A percentile compares a stretch with the other conserved stretches of the same genome.
Evolutionary conservation across 2,888 invertebrate genomes (phyloP).

Genomic region (Leucophenga montana): DNA sequence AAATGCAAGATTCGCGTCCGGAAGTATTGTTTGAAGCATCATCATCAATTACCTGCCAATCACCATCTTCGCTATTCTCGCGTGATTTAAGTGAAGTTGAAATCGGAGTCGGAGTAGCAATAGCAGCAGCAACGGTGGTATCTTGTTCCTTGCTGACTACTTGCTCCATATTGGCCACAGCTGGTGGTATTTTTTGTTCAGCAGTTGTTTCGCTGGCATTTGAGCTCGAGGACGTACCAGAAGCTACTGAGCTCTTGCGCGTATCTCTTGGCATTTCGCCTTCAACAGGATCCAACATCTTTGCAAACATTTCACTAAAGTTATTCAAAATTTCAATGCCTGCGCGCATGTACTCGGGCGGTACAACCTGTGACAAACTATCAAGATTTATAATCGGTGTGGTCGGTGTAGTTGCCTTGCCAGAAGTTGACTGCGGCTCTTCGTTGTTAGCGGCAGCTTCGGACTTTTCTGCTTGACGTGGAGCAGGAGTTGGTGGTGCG

Average conservation of each 20-base stretch:
- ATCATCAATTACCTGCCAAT: constrained; percentile 70
- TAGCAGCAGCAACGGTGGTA: not conserved
- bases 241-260: constrained; percentile 29
- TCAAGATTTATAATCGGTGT: constrained; percentile 54
- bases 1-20: constrained; percentile 19
- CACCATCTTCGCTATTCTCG: constrained; percentile 55
- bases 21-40: not conserved
- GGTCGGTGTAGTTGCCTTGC: constrained; percentile 17
- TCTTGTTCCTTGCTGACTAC: not conserved
- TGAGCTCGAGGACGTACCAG: constrained; percentile 16
- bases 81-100: constrained; percentile 35
- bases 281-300: constrained; percentile 69
- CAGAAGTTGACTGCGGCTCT: constrained; percentile 8
- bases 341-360: constrained; percentile 68
- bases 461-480: constrained; percentile 9
- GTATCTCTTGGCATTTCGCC: constrained; percentile 22
- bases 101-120: constrained; percentile 10
- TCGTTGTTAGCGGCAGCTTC: not conserved
- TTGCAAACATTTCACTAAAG: constrained; percentile 71
- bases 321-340: constrained; percentile 71
- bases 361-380: constrained; percentile 59
- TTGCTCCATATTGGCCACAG: not conserved
- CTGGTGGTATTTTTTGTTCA: constrained; percentile 20
- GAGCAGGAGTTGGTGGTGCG: constrained; percentile 21
- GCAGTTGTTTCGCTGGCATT: constrained; percentile 6